Conservation (phyloP, 2,113 vertebrate genomes). For the Ondatra zibethicus region DNA sequence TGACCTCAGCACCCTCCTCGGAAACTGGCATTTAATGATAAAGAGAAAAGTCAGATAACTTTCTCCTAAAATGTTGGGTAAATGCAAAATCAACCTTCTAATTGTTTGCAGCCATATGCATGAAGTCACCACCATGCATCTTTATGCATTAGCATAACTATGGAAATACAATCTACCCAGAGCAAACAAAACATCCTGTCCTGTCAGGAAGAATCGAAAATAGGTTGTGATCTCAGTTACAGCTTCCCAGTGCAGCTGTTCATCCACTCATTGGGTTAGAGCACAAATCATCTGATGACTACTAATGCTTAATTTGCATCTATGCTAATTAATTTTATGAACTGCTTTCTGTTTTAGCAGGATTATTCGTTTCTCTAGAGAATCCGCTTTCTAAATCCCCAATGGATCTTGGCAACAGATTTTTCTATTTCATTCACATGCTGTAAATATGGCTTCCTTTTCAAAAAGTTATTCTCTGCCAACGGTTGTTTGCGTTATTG, state of each 20-base stretch:
- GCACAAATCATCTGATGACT: slow-evolving; percentile 38
- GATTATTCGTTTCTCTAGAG: slow-evolving; percentile 31
- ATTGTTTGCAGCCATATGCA: slow-evolving; percentile 23
- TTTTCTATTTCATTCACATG: slow-evolving; percentile 55
- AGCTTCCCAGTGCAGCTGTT: slow-evolving; percentile 51
- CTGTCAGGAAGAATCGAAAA: slow-evolving; percentile 51
- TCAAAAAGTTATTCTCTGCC: slow-evolving; percentile 64
- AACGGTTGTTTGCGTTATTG: slow-evolving; percentile 31
- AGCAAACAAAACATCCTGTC: slow-evolving; percentile 19
- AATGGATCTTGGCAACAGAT: slow-evolving; percentile 10
- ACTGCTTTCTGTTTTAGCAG: slow-evolving; percentile 28
- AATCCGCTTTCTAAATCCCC: slow-evolving; percentile 37
- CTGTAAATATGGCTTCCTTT: slow-evolving; percentile 65
- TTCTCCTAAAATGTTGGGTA: slow-evolving; percentile 7
- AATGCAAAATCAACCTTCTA: slow-evolving; percentile 46
- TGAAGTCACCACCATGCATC: not conserved
- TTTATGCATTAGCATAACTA: slow-evolving; percentile 32
- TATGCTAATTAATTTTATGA: slow-evolving; percentile 59
- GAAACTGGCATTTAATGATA: slow-evolving; percentile 18
- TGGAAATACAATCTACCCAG: slow-evolving; percentile 50
- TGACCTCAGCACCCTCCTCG: too few species aligned
- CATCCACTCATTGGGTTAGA: slow-evolving; percentile 38
- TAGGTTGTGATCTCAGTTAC: not conserved
- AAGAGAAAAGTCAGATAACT: slow-evolving; percentile 40
- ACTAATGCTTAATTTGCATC: slow-evolving; percentile 56